Conservation (phyloP, 2,888 invertebrate genomes). For the Latrodectus hesperus region DNA sequence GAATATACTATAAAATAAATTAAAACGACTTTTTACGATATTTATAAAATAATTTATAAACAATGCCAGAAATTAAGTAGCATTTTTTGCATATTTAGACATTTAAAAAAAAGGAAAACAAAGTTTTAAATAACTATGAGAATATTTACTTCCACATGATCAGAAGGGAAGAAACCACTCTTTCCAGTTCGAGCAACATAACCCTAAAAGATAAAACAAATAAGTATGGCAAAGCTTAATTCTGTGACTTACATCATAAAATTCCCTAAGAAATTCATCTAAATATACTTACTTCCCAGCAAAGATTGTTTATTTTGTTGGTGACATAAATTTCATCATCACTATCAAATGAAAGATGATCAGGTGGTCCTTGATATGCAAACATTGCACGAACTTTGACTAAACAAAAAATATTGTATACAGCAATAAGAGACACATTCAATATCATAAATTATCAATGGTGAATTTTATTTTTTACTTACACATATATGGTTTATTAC, state of each 20-base stretch:
- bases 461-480: constrained; percentile 1
- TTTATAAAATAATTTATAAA: too few species aligned
- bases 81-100: too few species aligned
- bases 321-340: constrained; percentile 74
- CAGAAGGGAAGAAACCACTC: constrained; percentile 74
- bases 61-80: too few species aligned
- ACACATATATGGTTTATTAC: constrained; percentile 63
- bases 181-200: constrained; percentile 71
- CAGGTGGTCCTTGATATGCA: constrained; percentile 64
- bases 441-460: too few species aligned
- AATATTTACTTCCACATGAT: constrained; percentile 71
- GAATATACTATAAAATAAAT: too few species aligned
- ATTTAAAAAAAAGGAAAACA: too few species aligned
- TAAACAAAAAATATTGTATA: background rate
- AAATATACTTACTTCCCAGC: constrained; percentile 74
- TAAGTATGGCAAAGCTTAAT: background rate
- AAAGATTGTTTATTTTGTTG: constrained; percentile 72
- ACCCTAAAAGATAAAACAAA: constrained; percentile 71
- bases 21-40: too few species aligned
- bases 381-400: constrained; percentile 67
- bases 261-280: background rate
- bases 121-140: constrained; percentile 23
- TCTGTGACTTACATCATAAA: background rate
- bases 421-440: too few species aligned
- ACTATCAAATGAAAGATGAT: constrained; percentile 71